Evolutionary conservation across 2,888 invertebrate species (phyloP).

Genomic region (Caenorhabditis sp.): DNA sequence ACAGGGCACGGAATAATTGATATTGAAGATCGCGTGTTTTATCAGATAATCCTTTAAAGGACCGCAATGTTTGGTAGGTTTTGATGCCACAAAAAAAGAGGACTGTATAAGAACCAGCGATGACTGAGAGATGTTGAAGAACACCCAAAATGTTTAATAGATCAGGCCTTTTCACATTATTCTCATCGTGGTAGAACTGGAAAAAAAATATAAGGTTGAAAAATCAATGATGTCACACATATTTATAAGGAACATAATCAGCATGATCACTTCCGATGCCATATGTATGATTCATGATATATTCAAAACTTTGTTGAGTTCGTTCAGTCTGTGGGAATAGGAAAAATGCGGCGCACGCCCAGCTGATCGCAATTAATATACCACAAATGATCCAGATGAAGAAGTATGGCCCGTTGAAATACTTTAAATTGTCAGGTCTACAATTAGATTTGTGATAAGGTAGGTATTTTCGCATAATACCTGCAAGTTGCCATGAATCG

Average conservation of each 20-base stretch:
- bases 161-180: not conserved
- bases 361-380: slow-evolving; percentile 10
- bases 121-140: slow-evolving; percentile 14
- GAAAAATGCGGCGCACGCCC: slow-evolving; percentile 14
- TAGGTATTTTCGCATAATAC: no score
- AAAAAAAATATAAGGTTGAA: no score
- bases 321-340: slow-evolving; percentile 21
- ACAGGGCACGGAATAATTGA: slow-evolving; percentile 16
- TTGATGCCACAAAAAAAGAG: slow-evolving; percentile 18
- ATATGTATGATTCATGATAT: slow-evolving; percentile 14
- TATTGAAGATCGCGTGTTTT: slow-evolving; percentile 20
- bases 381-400: slow-evolving; percentile 3
- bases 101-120: slow-evolving; percentile 1
- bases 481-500: slow-evolving; percentile 19
- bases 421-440: no score
- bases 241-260: slow-evolving; percentile 20
- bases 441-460: no score
- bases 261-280: slow-evolving; percentile 7
- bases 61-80: not conserved
- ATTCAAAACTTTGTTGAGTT: slow-evolving; percentile 13
- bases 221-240: no score
- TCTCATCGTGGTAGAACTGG: not conserved
- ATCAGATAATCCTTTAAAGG: not conserved
- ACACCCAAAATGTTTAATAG: slow-evolving; percentile 13
- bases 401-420: slow-evolving; percentile 10